Conservation (phyloP, 2,113 vertebrate genomes). For the Urocolius indicus region DNA sequence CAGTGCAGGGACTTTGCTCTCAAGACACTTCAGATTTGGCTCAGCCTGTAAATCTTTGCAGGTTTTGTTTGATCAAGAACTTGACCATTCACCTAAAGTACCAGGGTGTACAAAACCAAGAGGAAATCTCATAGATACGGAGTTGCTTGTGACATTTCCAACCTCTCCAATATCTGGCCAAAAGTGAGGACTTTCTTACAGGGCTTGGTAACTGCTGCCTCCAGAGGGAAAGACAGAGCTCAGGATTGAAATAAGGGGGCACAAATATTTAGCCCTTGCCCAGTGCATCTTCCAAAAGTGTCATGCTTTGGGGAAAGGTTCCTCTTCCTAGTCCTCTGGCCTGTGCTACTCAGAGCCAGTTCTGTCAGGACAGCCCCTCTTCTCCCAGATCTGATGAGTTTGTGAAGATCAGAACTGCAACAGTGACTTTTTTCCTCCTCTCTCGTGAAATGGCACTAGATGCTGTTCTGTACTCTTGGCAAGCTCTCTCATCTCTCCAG, state of each 20-base stretch:
- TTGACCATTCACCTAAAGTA: background rate
- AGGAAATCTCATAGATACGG: background rate
- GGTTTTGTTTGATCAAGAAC: background rate
- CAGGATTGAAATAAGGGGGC: background rate
- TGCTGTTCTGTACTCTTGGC: background rate
- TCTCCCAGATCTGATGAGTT: background rate
- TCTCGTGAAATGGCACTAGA: background rate
- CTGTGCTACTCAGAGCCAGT: background rate
- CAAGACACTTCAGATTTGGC: fast-evolving
- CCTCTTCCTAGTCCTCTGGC: background rate
- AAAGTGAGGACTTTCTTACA: background rate
- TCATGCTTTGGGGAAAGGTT: background rate
- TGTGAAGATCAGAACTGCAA: background rate
- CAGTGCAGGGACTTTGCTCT: background rate
- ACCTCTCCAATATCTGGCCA: background rate
- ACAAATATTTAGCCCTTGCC: background rate
- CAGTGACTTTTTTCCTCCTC: background rate
- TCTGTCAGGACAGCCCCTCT: background rate
- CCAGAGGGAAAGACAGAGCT: background rate
- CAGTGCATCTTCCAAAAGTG: background rate
- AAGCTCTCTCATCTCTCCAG: background rate
- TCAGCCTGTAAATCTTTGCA: background rate
- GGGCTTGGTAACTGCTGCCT: background rate
- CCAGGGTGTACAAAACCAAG: background rate
- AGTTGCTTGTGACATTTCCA: background rate